Conservation (phyloP, 2,888 invertebrate species). For the Archaeoteleia sp. region DNA sequence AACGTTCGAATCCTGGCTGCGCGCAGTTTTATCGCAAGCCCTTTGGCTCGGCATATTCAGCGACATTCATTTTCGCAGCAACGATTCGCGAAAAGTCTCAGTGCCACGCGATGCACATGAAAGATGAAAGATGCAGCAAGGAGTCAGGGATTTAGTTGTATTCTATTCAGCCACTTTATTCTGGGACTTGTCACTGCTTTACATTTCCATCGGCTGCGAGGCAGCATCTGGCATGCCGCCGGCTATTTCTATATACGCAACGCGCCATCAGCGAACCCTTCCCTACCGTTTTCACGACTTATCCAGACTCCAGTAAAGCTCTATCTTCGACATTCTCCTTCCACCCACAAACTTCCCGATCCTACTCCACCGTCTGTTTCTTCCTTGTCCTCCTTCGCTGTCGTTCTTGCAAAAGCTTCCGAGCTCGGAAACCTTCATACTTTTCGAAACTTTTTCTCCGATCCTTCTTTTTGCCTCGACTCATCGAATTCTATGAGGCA, state of each 20-base stretch:
- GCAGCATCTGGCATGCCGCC: conserved; percentile 66
- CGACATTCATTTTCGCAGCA: conserved; percentile 36
- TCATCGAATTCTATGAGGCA: conserved; percentile 30
- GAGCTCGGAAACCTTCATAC: conserved; percentile 38
- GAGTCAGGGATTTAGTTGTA: conserved; percentile 69
- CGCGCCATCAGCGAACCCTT: conserved; percentile 54
- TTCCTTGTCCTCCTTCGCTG: conserved; percentile 38
- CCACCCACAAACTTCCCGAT: conserved; percentile 51
- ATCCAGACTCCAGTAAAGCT: conserved; percentile 49
- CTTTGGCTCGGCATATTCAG: conserved; percentile 36
- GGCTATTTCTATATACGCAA: conserved; percentile 61
- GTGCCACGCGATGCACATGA: conserved; percentile 45
- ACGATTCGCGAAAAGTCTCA: conserved; percentile 34
- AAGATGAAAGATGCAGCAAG: conserved; percentile 50
- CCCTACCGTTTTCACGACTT: conserved; percentile 47
- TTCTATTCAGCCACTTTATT: conserved; percentile 73
- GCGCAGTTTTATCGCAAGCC: conserved; percentile 42
- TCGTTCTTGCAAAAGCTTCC: conserved; percentile 41
- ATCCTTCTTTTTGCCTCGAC: conserved; percentile 2
- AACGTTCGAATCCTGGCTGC: conserved; percentile 22
- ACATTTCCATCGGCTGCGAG: conserved; percentile 69
- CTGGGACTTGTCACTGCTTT: conserved; percentile 72
- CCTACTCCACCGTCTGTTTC: conserved; percentile 50
- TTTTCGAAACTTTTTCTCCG: conserved; percentile 29
- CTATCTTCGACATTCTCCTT: conserved; percentile 49